phyloP scores from a whole-genome alignment of 2,113 vertebrate species.

The Suricata suricatta region DNA sequence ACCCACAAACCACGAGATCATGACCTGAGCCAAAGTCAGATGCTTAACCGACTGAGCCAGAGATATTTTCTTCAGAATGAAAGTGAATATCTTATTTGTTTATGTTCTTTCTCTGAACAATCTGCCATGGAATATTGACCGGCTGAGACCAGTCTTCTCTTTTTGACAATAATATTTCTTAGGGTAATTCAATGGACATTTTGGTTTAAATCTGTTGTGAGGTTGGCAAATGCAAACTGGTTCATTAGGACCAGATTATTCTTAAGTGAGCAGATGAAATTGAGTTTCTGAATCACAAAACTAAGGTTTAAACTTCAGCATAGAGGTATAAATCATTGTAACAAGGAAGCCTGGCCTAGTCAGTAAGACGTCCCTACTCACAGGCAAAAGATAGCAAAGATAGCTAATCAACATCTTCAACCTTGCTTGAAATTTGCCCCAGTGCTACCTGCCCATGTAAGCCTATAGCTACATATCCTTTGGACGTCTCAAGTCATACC shows the following conservation, averaged over 20 bases:
- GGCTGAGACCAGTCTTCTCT: neutral
- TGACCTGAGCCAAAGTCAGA: no score
- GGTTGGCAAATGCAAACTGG: neutral
- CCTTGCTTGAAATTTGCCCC: neutral
- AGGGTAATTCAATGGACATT: slow-evolving; percentile 8
- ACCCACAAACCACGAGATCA: no score
- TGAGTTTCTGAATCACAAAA: slow-evolving; percentile 22
- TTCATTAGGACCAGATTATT: neutral
- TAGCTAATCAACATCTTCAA: neutral
- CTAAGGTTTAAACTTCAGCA: neutral
- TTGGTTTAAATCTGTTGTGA: neutral
- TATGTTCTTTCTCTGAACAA: neutral
- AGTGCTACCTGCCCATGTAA: neutral
- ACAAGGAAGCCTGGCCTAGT: neutral
- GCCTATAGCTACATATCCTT: neutral
- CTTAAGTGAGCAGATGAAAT: neutral
- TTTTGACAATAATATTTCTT: slow-evolving; percentile 14
- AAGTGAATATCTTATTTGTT: neutral
- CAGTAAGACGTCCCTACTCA: neutral
- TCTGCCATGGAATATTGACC: neutral
- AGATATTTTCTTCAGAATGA: neutral
- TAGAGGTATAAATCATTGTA: neutral
- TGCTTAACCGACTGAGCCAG: no score
- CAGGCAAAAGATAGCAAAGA: neutral
- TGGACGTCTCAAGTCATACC: neutral